A percentile compares a stretch with the other conserved stretches of the same genome.
These are phyloP conservation scores for Elysia chlorotica DNA, from an alignment of 1,140 invertebrate species.

Conservation along the genomic window DNA sequence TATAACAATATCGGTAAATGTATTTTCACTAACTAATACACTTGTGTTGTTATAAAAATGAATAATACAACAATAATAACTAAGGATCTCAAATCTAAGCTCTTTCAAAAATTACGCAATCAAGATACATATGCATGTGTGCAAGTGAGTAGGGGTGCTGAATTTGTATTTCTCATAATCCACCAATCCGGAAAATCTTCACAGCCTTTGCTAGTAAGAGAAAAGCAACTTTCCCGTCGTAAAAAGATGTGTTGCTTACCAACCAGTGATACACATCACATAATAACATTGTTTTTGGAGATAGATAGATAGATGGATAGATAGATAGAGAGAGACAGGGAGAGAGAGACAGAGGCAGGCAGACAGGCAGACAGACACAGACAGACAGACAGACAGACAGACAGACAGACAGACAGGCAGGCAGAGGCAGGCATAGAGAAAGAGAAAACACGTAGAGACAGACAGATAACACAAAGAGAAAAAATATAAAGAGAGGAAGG, in stretches of 20 bases:
- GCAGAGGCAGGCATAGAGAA: slow-evolving; percentile 33
- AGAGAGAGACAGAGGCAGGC: neutral
- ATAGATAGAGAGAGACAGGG: neutral
- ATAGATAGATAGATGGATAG: neutral
- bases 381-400: neutral
- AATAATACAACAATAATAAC: too few species aligned
- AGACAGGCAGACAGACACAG: neutral
- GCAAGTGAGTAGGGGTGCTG: too few species aligned
- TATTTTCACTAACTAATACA: too few species aligned
- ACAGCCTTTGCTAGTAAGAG: too few species aligned
- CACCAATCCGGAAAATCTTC: neutral
- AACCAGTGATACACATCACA: neutral
- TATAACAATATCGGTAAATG: too few species aligned
- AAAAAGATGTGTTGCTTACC: neutral
- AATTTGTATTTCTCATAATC: too few species aligned
- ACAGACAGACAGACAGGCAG: neutral
- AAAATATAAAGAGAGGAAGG: neutral
- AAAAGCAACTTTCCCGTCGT: too few species aligned
- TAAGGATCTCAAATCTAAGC: too few species aligned
- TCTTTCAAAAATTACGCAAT: too few species aligned
- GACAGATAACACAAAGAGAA: neutral
- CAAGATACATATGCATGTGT: too few species aligned
- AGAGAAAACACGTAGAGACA: neutral
- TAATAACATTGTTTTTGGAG: too few species aligned
- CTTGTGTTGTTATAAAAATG: too few species aligned